These are phyloP conservation scores for Erpobdella octoculata DNA, from an alignment of 2,888 invertebrate genomes.

Conservation along the genomic window DNA sequence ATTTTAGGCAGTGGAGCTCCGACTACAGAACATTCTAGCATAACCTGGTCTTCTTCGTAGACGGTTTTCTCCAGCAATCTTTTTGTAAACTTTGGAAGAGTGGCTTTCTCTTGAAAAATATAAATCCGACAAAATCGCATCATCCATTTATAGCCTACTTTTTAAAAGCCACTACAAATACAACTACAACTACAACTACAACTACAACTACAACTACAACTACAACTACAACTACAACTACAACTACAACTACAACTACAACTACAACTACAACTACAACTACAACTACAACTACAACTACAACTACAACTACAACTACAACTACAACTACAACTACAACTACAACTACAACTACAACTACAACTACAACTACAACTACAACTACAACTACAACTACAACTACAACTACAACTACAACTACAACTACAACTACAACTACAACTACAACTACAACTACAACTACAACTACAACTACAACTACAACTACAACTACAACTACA, in stretches of 20 bases:
- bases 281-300: not conserved
- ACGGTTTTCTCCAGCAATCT: not conserved
- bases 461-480: too few relatives aligned
- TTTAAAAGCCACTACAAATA: too few relatives aligned
- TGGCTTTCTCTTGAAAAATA: not conserved
- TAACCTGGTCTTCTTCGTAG: not conserved
- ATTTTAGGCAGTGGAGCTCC: slow-evolving; percentile 3
- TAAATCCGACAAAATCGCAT: too few relatives aligned
- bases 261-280: not conserved
- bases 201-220: not conserved
- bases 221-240: not conserved
- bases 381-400: too few relatives aligned
- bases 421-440: too few relatives aligned
- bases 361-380: too few relatives aligned
- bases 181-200: not conserved
- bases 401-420: too few relatives aligned
- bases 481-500: too few relatives aligned
- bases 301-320: not conserved
- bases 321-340: not conserved
- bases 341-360: not conserved
- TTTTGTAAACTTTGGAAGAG: not conserved
- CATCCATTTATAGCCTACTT: too few relatives aligned
- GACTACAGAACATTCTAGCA: not conserved
- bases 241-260: not conserved
- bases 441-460: too few relatives aligned